Percentiles rank a stretch among this genome's conserved stretches.
Evolutionary conservation across 2,888 invertebrate genomes (phyloP).

Genomic region (Tromatobia lineatoria): DNA sequence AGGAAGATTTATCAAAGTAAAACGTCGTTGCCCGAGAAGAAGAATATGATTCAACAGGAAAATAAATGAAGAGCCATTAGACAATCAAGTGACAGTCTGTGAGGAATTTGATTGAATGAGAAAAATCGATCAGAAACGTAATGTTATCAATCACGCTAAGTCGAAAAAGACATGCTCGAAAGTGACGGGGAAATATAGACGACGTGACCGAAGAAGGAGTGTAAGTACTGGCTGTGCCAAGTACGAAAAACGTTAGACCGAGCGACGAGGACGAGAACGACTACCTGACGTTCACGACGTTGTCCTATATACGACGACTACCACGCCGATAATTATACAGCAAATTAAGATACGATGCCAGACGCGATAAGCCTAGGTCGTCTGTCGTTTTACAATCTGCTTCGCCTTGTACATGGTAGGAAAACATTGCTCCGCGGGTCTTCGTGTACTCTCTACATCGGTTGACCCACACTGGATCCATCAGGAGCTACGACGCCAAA

Average conservation of each 20-base stretch:
- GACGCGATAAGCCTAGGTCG: slow-evolving; percentile 67
- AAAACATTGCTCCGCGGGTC: slow-evolving; percentile 56
- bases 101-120: slow-evolving; percentile 50
- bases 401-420: slow-evolving; percentile 56
- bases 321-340: slow-evolving; percentile 65
- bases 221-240: slow-evolving; percentile 64
- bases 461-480: slow-evolving; percentile 41
- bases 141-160: slow-evolving; percentile 57
- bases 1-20: not conserved
- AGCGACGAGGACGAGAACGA: slow-evolving; percentile 33
- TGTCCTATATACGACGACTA: slow-evolving; percentile 19
- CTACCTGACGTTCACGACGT: slow-evolving; percentile 11
- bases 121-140: slow-evolving; percentile 44
- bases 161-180: slow-evolving; percentile 24
- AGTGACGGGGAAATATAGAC: slow-evolving; percentile 11
- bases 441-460: slow-evolving; percentile 46
- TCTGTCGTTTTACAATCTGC: slow-evolving; percentile 63
- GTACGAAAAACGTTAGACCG: slow-evolving; percentile 63
- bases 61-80: not conserved
- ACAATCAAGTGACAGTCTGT: slow-evolving; percentile 14
- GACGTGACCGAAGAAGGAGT: slow-evolving; percentile 51
- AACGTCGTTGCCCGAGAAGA: not conserved
- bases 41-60: not conserved
- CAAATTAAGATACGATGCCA: slow-evolving; percentile 69
- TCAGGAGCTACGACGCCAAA: slow-evolving; percentile 38